Evolutionary conservation across 2,113 vertebrate species (phyloP), one percentile per base, ranked within the genome.

Genomic region (Ctenomys sociabilis): DNA sequence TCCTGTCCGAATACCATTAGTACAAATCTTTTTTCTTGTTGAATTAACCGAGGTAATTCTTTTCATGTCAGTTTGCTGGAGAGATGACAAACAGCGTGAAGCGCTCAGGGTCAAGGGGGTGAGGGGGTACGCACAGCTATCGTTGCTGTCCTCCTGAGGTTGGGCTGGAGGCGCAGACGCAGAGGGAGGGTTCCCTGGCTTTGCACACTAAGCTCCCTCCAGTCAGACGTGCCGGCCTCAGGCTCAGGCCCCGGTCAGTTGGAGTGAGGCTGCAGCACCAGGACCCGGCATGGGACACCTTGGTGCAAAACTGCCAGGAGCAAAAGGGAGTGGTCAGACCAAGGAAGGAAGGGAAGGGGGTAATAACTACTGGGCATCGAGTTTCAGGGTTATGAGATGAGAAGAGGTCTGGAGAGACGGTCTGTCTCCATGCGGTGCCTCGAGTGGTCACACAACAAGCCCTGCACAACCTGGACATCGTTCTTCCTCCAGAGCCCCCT

Each of bases 81-180:
- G 32, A 13, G 21, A 26, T n/a, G 45, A 32, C 68, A 59, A 28
- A 28, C 40, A 28, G 9, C 6, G 26, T 57, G 43, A 57, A 40
- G 35, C 22, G 63, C 35, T n/a, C 35, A 7, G 35, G 21, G 37
- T 82, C 82, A 43, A 30, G 35, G 66, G 3, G 1, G 10, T 0
- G 0, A 35, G 3, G 1, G 21, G 3, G n/a, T 49, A 37, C 32
- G 26, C 1, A 0, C 16, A 3, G 40, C 37, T 32, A 10, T 24
- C 19, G 8, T 13, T 0, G 10, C 26, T 16, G 57, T 61, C 37
- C 40, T 95, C 14, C 5, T 2, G n/a, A 28, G 88, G 66, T n/a
- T n/a, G 19, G 24, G 21, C 59, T 2, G 35, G 73, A 59, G 49
- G 37, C 52, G 21, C 32, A 45, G 49, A 43, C 52, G 21, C 32